Evolutionary conservation across 2,888 invertebrate species (phyloP).

Genomic region (Apoda limacodes): DNA sequence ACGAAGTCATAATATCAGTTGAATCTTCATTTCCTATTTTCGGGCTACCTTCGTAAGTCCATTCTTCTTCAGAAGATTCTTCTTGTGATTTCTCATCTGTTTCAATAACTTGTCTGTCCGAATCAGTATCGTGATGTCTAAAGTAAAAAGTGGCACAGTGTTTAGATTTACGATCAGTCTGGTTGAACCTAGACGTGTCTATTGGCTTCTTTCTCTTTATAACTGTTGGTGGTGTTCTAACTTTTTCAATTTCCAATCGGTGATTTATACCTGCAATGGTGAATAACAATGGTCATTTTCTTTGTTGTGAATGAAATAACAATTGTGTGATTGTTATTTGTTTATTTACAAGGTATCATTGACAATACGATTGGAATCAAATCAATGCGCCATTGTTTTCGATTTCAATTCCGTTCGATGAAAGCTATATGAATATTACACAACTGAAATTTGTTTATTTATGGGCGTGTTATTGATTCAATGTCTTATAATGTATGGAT

Average conservation of each 20-base stretch:
- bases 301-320: constrained; percentile 9
- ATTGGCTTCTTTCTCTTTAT: constrained; percentile 65
- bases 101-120: constrained; percentile 75
- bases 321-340: constrained; percentile 25
- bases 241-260: constrained; percentile 27
- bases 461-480: too few species aligned
- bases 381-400: constrained; percentile 36
- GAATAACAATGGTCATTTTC: constrained; percentile 20
- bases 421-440: background rate
- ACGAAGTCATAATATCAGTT: constrained; percentile 63
- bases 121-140: constrained; percentile 88
- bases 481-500: too few species aligned
- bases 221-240: constrained; percentile 54
- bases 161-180: constrained; percentile 82
- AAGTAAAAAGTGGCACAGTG: constrained; percentile 89
- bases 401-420: constrained; percentile 28
- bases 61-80: constrained; percentile 68
- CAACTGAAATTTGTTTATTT: too few species aligned
- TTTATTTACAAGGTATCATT: constrained; percentile 28
- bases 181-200: constrained; percentile 73
- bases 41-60: constrained; percentile 73
- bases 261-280: constrained; percentile 40
- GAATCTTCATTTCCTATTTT: constrained; percentile 57
- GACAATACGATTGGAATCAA: constrained; percentile 25
- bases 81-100: constrained; percentile 58